A percentile compares a stretch with the other conserved stretches of the same genome.
These are phyloP conservation scores for Etheostoma nigrum DNA, from an alignment of 2,797 vertebrate genomes.

Conservation along the genomic window DNA sequence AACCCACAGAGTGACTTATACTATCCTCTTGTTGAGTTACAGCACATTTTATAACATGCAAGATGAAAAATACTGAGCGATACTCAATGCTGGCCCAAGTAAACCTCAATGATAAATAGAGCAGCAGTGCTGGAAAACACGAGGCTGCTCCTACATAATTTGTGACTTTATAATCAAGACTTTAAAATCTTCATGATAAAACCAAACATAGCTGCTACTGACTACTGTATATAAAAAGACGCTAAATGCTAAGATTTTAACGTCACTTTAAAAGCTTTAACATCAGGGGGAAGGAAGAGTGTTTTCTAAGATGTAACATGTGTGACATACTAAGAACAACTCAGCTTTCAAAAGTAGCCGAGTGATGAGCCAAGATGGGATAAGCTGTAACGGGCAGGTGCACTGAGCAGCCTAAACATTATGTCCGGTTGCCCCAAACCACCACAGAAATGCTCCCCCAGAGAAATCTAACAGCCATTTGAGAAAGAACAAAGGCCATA, in stretches of 20 bases:
- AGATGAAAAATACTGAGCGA: conserved; percentile 2
- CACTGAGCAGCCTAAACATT: neutral
- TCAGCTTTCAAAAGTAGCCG: neutral
- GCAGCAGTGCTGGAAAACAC: conserved; percentile 31
- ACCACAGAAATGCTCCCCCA: neutral
- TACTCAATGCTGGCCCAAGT: neutral
- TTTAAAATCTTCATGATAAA: conserved; percentile 22
- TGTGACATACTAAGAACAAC: neutral
- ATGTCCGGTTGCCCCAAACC: neutral
- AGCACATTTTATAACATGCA: neutral
- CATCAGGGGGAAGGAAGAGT: neutral
- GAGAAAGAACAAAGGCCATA: neutral
- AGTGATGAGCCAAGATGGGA: neutral
- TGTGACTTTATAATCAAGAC: conserved; percentile 19
- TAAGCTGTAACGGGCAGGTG: neutral
- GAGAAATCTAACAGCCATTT: neutral
- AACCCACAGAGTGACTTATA: neutral
- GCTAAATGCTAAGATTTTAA: neutral
- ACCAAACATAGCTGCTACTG: no score
- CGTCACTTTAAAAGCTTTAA: neutral
- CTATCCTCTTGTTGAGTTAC: neutral
- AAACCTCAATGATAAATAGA: conserved; percentile 19
- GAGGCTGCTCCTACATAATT: conserved; percentile 38
- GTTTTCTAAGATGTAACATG: neutral
- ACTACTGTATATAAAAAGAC: neutral